These are phyloP conservation scores for Prunella fulvescens DNA, from an alignment of 2,113 vertebrate species.

Conservation along the genomic window DNA sequence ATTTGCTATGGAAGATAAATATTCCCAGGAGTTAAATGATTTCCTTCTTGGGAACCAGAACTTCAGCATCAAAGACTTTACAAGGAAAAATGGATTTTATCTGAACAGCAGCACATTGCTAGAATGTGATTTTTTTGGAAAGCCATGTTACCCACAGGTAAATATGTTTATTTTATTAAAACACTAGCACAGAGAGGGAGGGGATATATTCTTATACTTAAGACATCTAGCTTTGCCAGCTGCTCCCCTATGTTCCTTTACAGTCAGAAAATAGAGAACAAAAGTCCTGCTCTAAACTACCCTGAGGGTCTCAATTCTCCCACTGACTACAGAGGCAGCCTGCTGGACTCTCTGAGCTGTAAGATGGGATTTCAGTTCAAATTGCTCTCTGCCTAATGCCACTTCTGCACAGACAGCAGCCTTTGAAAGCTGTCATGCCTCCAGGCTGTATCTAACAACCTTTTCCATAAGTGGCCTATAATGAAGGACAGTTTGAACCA, in stretches of 20 bases:
- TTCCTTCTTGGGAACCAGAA: constrained; percentile 70
- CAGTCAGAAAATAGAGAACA: background rate
- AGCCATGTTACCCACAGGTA: constrained; percentile 75
- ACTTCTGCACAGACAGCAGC: background rate
- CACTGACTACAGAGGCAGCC: background rate
- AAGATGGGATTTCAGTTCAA: background rate
- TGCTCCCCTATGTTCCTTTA: background rate
- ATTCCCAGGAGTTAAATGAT: constrained; percentile 41
- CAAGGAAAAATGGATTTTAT: constrained; percentile 73
- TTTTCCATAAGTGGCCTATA: background rate
- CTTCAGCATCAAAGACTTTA: constrained; percentile 78
- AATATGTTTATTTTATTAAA: background rate
- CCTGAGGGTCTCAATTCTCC: fast-evolving
- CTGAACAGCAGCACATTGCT: constrained; percentile 72
- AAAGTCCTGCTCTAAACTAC: background rate
- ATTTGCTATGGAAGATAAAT: background rate
- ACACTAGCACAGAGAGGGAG: background rate
- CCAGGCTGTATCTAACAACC: background rate
- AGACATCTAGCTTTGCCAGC: background rate
- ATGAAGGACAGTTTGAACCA: fast-evolving
- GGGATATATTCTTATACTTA: background rate
- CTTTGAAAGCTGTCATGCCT: background rate
- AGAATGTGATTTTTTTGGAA: constrained; percentile 75
- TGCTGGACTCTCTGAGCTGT: background rate
- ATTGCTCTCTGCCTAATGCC: background rate